A percentile compares a stretch with the other conserved stretches of the same genome.
phyloP scores from a whole-genome alignment of 1,140 invertebrate genomes.

The Notospermus geniculatus region DNA sequence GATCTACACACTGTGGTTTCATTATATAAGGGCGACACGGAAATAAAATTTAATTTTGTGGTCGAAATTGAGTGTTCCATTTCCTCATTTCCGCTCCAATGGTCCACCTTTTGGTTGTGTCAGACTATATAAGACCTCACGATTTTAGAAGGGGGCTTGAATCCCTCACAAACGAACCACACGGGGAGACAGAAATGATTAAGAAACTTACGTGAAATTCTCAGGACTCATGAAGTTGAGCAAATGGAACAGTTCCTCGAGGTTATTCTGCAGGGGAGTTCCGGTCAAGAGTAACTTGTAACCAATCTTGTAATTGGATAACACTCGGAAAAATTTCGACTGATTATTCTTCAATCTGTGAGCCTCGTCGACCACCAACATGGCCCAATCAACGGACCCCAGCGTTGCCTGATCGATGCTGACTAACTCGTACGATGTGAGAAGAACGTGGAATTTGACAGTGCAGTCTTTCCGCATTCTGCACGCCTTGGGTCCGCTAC shows the following conservation, averaged over 20 bases:
- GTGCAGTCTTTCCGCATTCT: slow-evolving; percentile 70
- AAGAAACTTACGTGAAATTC: slow-evolving; percentile 62
- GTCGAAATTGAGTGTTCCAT: no score
- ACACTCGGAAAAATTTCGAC: slow-evolving; percentile 96
- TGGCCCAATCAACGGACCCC: slow-evolving; percentile 98
- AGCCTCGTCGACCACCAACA: slow-evolving; percentile 98
- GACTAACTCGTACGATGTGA: slow-evolving; percentile 98
- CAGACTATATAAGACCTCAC: no score
- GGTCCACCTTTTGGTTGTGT: no score
- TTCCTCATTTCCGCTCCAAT: no score
- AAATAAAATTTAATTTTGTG: no score
- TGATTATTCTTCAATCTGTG: slow-evolving; percentile 99
- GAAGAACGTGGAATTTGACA: slow-evolving; percentile 97
- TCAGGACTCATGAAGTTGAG: slow-evolving; percentile 97
- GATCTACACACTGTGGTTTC: no score
- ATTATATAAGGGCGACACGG: no score
- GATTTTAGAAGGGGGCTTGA: no score
- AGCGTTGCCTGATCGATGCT: slow-evolving; percentile 96
- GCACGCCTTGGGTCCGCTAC: slow-evolving; percentile 77
- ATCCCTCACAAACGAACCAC: no score
- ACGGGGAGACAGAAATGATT: background rate
- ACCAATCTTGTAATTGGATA: slow-evolving; percentile 89
- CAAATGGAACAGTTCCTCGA: slow-evolving; percentile 98
- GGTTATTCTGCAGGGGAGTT: slow-evolving; percentile 98
- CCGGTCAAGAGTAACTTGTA: slow-evolving; percentile 97